Evolutionary conservation across 2,797 vertebrate species (phyloP).

Genomic region (Mus minutoides): DNA sequence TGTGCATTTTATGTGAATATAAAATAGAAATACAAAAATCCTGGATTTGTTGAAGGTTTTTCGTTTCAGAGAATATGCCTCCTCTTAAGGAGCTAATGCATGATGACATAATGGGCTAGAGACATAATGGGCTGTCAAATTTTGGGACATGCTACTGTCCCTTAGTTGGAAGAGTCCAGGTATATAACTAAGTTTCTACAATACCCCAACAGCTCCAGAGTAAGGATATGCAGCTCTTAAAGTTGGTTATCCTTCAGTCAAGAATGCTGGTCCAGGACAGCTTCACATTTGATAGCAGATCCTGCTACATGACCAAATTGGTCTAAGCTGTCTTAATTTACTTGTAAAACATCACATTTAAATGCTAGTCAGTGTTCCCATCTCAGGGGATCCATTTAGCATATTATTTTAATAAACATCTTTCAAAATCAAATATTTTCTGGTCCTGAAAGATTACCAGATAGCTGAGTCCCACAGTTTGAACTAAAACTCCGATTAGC

Average conservation of each 20-base stretch:
- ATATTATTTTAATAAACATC: background rate
- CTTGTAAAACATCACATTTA: background rate
- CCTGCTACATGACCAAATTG: fast-evolving
- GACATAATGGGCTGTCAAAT: background rate
- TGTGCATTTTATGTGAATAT: background rate
- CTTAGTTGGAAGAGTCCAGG: background rate
- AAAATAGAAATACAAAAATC: conserved; percentile 4
- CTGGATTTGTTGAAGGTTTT: conserved; percentile 5
- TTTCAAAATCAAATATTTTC: conserved; percentile 5
- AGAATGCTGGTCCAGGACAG: background rate
- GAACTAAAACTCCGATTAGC: background rate
- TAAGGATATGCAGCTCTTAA: background rate
- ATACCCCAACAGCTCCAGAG: background rate
- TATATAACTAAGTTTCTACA: background rate
- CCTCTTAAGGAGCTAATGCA: background rate
- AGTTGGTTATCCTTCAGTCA: fast-evolving
- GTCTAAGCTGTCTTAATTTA: background rate
- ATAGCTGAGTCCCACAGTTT: background rate
- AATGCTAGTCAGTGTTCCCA: background rate
- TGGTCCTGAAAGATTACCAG: background rate
- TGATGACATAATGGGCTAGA: background rate
- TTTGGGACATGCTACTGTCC: background rate
- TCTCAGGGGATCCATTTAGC: background rate
- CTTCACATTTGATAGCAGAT: background rate
- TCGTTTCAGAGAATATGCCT: background rate